Conservation (phyloP, 2,113 vertebrate genomes). For the Eira barbara region DNA sequence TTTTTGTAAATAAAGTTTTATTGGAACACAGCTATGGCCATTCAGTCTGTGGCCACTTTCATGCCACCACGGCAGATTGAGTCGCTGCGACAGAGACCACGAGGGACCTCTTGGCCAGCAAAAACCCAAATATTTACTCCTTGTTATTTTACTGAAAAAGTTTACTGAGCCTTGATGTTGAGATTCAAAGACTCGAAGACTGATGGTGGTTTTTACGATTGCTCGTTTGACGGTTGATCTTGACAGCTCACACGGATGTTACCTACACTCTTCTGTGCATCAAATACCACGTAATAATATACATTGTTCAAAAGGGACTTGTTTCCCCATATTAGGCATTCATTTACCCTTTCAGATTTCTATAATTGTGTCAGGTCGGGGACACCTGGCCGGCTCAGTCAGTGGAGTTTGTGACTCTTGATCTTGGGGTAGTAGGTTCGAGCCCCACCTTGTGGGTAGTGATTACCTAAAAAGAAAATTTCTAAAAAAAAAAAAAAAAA, state of each 20-base stretch:
- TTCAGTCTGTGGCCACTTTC: not conserved
- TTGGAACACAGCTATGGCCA: not conserved
- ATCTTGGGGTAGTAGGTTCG: not conserved
- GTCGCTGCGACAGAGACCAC: not conserved
- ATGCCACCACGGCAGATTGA: not conserved
- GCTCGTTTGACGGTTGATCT: not conserved
- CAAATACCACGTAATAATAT: not conserved
- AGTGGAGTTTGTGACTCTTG: not conserved
- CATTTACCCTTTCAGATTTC: not conserved
- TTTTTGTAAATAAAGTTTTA: constrained; percentile 33
- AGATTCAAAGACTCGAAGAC: not conserved
- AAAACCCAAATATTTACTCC: not conserved
- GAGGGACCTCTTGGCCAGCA: not conserved
- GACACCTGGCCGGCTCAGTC: not conserved
- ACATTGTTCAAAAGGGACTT: not conserved
- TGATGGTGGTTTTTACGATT: not conserved
- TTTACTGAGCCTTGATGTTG: not conserved
- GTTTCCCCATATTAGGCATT: not conserved
- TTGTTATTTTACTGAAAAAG: not conserved
- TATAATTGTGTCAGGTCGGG: not conserved
- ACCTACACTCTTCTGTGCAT: not conserved
- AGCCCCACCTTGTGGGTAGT: not conserved
- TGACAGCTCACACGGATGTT: not conserved
- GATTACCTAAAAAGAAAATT: not conserved
- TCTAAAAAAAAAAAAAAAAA: not conserved